A percentile compares a stretch with the other conserved stretches of the same genome.
phyloP scores from a whole-genome alignment of 2,888 invertebrate species.

The Petrolisthes cinctipes region DNA sequence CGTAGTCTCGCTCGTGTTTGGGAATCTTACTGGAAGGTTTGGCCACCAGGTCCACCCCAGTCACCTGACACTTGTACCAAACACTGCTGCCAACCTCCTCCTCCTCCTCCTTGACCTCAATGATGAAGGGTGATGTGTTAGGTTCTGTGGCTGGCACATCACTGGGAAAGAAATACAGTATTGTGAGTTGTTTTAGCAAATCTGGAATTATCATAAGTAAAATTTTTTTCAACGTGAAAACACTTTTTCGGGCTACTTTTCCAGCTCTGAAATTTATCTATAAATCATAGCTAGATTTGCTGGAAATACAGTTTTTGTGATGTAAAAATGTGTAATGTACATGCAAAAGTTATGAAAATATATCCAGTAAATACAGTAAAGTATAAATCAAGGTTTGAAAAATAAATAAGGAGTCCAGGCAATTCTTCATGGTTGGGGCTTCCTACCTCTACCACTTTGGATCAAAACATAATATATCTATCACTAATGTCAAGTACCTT shows the following conservation, averaged over 20 bases:
- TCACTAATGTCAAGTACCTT: background rate
- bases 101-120: slow-evolving; percentile 9
- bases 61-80: slow-evolving; percentile 43
- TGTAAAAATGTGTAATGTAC: too few species aligned
- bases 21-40: slow-evolving; percentile 41
- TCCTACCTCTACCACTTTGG: background rate
- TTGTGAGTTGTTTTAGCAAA: background rate
- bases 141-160: background rate
- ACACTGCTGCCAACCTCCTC: background rate
- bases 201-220: background rate
- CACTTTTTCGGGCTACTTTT: background rate
- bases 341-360: too few species aligned
- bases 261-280: background rate
- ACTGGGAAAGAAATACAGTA: background rate
- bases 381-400: too few species aligned
- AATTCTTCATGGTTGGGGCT: too few species aligned
- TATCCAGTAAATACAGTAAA: too few species aligned
- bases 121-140: slow-evolving; percentile 40
- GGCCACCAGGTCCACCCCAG: slow-evolving; percentile 39
- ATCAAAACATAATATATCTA: too few species aligned
- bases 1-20: slow-evolving; percentile 35
- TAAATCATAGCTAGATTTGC: background rate
- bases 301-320: background rate
- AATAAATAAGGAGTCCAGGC: too few species aligned
- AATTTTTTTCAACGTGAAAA: too few species aligned